Base-by-base conservation (phyloP, 2,888 invertebrate genomes). In the Dioctria linearis region DNA sequence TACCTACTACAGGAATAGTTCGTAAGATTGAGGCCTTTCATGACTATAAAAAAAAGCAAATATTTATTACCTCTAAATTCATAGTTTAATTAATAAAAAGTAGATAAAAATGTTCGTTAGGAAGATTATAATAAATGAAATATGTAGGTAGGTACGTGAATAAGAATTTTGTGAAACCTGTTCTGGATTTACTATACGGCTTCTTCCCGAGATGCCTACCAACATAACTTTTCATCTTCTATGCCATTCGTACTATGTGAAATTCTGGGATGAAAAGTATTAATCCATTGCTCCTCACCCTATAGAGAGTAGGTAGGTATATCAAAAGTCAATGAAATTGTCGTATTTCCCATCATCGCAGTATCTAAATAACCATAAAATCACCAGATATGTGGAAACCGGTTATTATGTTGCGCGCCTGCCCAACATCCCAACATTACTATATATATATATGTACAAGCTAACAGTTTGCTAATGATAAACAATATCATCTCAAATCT, bases 391-490 rank as follows among this genome's bases (percentile, higher is more conserved):
- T 43, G 51, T 39, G 37, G 39, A 76, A 76, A 76, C 76, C 76
- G 76, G 76, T 76, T 76, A 76, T 61, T 63, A 76, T 76, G 61
- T 9, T 76, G 76, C 59, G 25, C 25, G 49, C 49, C 73, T 54
- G 13, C 42, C 51, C 51, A 76, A 49, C 49, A 63, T 76, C 42
- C 51, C 51, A 76, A 49, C 49, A 63, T 76, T 76, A 76, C 76
- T 63, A 54, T 39, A 25, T 25, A 25, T 25, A 25, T 25, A 25
- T 25, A 25, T 25, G 25, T 59, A 66, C 73, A 73, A 54, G 73
- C 76, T 76, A 76, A 76, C 76, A 76, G 76, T 76, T 76, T 63
- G 76, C 76, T 76, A 76, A 76, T 76, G 76, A 76, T 76, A 76
- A 76, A 76, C 76, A 76, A 76, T 76, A 76, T 76, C 76, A 76